Evolutionary conservation across 2,797 vertebrate species (phyloP).

Genomic region (Anguilla obscura): DNA sequence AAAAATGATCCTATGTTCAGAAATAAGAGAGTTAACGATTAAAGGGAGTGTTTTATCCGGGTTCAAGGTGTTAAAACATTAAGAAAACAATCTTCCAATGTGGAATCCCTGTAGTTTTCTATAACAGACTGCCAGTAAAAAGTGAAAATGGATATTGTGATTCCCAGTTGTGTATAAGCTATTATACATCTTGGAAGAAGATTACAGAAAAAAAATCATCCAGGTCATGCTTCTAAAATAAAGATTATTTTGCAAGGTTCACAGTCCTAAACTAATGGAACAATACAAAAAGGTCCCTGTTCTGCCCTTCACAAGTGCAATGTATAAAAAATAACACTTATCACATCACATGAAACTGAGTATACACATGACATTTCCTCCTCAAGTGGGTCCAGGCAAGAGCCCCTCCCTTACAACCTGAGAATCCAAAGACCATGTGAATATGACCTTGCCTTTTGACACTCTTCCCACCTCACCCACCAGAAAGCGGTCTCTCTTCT

Average conservation of each 20-base stretch:
- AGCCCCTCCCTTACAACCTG: background rate
- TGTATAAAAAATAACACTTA: background rate
- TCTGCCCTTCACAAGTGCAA: background rate
- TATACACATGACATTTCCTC: background rate
- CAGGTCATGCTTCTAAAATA: background rate
- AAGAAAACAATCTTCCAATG: background rate
- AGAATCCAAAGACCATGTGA: background rate
- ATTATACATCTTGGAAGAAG: background rate
- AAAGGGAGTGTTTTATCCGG: too few species aligned
- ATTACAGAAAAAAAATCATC: background rate
- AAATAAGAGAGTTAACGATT: too few species aligned
- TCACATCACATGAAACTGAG: background rate
- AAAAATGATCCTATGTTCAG: too few species aligned
- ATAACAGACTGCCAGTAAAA: background rate
- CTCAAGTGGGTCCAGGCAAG: background rate
- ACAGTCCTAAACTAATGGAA: background rate
- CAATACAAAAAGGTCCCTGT: background rate
- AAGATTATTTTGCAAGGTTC: background rate
- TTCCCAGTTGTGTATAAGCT: background rate
- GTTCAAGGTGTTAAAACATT: too few species aligned
- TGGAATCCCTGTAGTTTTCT: background rate
- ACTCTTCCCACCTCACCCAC: conserved; percentile 35
- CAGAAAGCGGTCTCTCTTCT: conserved; percentile 49
- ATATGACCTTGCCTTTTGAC: conserved; percentile 33
- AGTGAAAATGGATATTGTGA: background rate